Base-by-base conservation (phyloP, 2,113 vertebrate species). In the Chionis minor region DNA sequence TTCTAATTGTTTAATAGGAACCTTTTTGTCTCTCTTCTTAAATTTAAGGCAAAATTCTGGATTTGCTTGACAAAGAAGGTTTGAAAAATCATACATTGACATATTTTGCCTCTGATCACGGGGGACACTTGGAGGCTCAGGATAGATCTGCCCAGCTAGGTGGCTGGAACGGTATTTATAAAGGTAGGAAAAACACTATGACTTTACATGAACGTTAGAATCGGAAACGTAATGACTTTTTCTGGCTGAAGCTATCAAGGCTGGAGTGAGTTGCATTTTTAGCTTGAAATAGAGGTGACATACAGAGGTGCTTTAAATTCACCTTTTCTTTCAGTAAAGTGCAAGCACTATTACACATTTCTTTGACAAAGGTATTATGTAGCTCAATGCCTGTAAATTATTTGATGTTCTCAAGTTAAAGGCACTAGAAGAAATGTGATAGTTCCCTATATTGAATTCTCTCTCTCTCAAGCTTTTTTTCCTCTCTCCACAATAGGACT, bases 61-160 rank as follows among this genome's bases (percentile, higher is more conserved):
- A 98, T n/a, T 95, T 78, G 0, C 92, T 99, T 72, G 98, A 99
- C 38, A 94, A 96, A 6, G 94, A 98, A 47, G 97, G 98, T 19
- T 96, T 99, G 33, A 95, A 96, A 49, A 97, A 97, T 79, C 97
- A 94, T 15, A 99, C 99, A 2, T 91, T 99, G 1, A 97, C 98
- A 49, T 98, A 99, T 89, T 99, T 99, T 69, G 97, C 99, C 1
- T 99, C 99, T 5, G 99, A 99, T 77, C 98, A 99, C 3, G 99
- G 99, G 5, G 99, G 98, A 33, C 97, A 98, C 54, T 81, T 99
- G 22, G 99, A 99, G 82, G 96, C 93, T 26, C 86, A 40, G 10
- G 24, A 88, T 10, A 93, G 86, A 55, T 70, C 94, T 61, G 19
- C 74, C 6, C 96, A 98, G 35, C 42, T 88, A 5, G 96, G 81